phyloP scores from a whole-genome alignment of 1,140 invertebrate genomes.

The Copidosoma floridanum region DNA sequence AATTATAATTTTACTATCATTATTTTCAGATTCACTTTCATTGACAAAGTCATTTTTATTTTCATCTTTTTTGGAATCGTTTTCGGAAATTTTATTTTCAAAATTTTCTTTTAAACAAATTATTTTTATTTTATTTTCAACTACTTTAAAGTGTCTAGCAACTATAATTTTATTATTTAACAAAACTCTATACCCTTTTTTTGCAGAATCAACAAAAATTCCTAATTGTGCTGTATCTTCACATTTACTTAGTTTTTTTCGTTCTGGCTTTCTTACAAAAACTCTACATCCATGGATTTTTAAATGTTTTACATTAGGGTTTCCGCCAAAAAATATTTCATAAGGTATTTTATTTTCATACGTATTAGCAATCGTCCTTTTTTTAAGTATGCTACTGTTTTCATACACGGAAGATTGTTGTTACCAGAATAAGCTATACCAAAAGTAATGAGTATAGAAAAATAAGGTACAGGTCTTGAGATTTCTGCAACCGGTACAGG shows the following conservation, averaged over 20 bases:
- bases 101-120: background rate
- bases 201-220: background rate
- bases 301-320: background rate
- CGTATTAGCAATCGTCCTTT: background rate
- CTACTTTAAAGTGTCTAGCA: background rate
- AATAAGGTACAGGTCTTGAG: too few species aligned
- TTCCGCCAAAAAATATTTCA: constrained; percentile 10
- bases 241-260: background rate
- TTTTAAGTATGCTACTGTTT: background rate
- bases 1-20: background rate
- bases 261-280: background rate
- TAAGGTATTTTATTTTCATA: too few species aligned
- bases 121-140: background rate
- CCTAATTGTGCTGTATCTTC: background rate
- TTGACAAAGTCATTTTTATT: background rate
- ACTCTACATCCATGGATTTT: constrained; percentile 1
- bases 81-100: background rate
- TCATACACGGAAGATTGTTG: too few species aligned
- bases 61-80: background rate
- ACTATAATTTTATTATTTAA: background rate
- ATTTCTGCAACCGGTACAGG: too few species aligned
- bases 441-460: too few species aligned
- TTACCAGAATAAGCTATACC: too few species aligned
- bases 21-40: background rate
- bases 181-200: constrained; percentile 1